Base-by-base conservation (phyloP, 2,113 vertebrate species). In the Henicopernis longicauda region DNA sequence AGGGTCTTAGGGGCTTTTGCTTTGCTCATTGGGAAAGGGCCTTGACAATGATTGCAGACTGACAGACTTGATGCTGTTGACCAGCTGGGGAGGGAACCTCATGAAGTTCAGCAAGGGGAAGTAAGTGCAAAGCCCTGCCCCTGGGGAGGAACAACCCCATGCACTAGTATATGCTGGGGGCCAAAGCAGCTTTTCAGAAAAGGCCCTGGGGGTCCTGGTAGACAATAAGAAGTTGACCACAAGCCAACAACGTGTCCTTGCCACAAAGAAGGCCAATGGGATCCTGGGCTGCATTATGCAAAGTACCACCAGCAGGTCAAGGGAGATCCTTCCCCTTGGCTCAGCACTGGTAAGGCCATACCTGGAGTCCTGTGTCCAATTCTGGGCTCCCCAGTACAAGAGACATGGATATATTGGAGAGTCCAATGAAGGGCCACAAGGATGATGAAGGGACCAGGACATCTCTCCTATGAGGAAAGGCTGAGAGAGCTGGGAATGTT, bases 221-320 rank as follows among this genome's bases (percentile, higher is more conserved):
- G 11, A 16, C 31, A 32, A 25, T 23, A n/a, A n/a, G n/a, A 38
- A 9, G 13, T 1, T 66, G 40, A 25, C 21, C 32, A 3, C 26
- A 18, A 70, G 4, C 29, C 52, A 77, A 0, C 67, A 27, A 2
- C 9, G 13, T 89, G 55, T 9, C 40, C 17, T 78, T 63, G 58
- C 34, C 9, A 3, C 44, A 29, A 22, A 2, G 15, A 47, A 2
- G 17, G 34, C 19, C 38, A 58, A 3, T 0, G 5, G 14, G 15
- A 59, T 62, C 36, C 67, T 76, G 52, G 47, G 57, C 16, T 83
- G 31, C 38, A 4, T 26, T 49, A 58, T n/a, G 38, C 13, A 26
- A 4, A 57, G n/a, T 52, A 17, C 0, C 9, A 15, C 16, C 61
- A 42, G 19, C 50, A 79, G 57, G 29, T 7, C 1, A 1, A 26